These are phyloP conservation scores for Odocoileus hemionus DNA, from an alignment of 2,113 vertebrate species.

Conservation along the genomic window DNA sequence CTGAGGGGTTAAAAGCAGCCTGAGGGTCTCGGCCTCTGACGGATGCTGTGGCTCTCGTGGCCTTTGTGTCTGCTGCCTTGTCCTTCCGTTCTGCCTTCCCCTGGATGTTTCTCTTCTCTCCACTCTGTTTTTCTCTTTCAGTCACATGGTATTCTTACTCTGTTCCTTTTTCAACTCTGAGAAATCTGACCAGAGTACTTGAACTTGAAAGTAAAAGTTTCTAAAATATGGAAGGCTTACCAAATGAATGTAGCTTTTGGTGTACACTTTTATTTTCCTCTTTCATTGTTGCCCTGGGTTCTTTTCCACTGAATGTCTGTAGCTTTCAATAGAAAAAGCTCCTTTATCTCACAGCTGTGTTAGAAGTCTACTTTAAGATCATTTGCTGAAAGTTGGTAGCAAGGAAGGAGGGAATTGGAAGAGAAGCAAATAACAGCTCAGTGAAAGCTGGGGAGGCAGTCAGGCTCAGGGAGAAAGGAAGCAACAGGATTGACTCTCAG, in stretches of 20 bases:
- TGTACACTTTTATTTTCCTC: background rate
- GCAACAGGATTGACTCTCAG: accelerated
- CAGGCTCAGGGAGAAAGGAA: background rate
- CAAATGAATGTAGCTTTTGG: too few species aligned
- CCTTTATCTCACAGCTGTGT: background rate
- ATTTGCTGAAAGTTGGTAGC: background rate
- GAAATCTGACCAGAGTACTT: background rate
- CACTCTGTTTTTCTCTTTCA: too few species aligned
- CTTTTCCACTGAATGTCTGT: background rate
- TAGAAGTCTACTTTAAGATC: background rate
- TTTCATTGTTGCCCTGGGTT: background rate
- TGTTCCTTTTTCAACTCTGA: background rate
- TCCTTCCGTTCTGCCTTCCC: background rate
- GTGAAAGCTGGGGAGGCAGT: background rate
- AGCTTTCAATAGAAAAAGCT: background rate
- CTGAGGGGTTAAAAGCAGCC: background rate
- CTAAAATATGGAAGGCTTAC: background rate
- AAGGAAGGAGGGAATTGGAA: background rate
- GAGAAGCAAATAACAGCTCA: background rate
- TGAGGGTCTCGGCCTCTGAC: accelerated
- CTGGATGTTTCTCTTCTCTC: background rate
- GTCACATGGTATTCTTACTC: background rate
- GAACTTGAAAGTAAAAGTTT: background rate
- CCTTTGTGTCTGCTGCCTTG: background rate
- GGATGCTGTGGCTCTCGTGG: accelerated